Percentiles rank a stretch among this genome's conserved stretches.
Conservation (phyloP, 2,888 invertebrate species). For the Matsumyia berberina region DNA sequence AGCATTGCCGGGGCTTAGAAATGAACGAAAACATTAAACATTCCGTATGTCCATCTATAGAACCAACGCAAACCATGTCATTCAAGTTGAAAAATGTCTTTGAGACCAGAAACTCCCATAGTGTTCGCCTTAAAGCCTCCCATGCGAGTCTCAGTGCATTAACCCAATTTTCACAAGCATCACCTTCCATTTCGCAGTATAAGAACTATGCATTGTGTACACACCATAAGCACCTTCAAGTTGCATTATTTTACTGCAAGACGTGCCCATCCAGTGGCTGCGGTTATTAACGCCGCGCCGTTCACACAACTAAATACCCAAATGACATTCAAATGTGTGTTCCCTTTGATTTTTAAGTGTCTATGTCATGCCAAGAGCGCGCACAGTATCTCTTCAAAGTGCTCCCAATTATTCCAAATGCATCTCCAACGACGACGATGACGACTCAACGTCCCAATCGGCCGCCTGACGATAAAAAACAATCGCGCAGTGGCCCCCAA, state of each 20-base stretch:
- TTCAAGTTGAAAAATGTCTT: too few species aligned
- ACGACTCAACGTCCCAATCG: neutral
- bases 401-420: conserved; percentile 58
- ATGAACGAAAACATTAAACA: too few species aligned
- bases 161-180: conserved; percentile 1
- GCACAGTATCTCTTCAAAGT: conserved; percentile 10
- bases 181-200: neutral
- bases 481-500: conserved; percentile 66
- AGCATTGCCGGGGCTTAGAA: too few species aligned
- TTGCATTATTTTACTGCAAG: conserved; percentile 32
- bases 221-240: conserved; percentile 33
- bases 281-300: conserved; percentile 53
- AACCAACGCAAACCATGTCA: too few species aligned
- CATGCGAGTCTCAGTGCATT: neutral
- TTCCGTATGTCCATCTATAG: too few species aligned
- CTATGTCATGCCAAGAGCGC: conserved; percentile 50
- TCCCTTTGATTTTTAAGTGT: conserved; percentile 35
- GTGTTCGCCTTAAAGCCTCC: too few species aligned
- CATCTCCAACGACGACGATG: conserved; percentile 31
- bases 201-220: neutral
- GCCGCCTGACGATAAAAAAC: conserved; percentile 35
- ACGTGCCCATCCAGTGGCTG: conserved; percentile 54
- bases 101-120: too few species aligned
- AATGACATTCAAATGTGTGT: conserved; percentile 64
- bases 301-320: conserved; percentile 40